These are phyloP conservation scores for Eueides isabella DNA, from an alignment of 1,140 invertebrate species.

Conservation along the genomic window DNA sequence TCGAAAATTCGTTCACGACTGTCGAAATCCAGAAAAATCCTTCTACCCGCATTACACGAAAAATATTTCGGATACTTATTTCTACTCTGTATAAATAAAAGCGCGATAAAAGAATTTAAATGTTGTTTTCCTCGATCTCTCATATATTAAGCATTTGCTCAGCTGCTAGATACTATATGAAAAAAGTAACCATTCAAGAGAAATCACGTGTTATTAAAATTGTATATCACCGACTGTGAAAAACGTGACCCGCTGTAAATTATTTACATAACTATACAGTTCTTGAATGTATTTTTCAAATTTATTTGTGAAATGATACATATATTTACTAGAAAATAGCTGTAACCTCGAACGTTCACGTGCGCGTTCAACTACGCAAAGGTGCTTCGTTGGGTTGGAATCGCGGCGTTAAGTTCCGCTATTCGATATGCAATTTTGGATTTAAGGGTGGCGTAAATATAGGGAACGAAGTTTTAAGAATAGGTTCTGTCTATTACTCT, in stretches of 20 bases:
- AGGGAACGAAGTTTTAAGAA: too few species aligned
- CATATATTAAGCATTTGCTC: slow-evolving; percentile 14
- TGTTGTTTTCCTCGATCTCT: background rate
- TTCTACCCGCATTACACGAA: background rate
- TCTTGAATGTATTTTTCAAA: background rate
- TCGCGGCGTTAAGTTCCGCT: too few species aligned
- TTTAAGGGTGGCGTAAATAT: too few species aligned
- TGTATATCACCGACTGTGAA: background rate
- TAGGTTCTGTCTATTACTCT: too few species aligned
- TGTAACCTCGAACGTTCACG: too few species aligned
- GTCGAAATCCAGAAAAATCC: too few species aligned
- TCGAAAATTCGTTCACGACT: too few species aligned
- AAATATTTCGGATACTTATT: background rate
- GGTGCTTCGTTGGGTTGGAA: too few species aligned
- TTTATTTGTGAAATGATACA: background rate
- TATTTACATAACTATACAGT: background rate
- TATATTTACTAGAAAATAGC: background rate
- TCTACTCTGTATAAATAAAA: background rate
- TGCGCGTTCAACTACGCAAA: too few species aligned
- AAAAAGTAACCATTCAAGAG: slow-evolving; percentile 9
- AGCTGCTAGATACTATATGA: background rate
- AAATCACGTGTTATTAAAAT: slow-evolving; percentile 16
- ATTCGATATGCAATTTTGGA: too few species aligned
- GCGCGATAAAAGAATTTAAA: background rate
- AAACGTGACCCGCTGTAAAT: slow-evolving; percentile 6